A percentile compares a stretch with the other conserved stretches of the same genome.
These are phyloP conservation scores for Morpho helenor DNA, from an alignment of 2,888 invertebrate genomes.

Conservation along the genomic window DNA sequence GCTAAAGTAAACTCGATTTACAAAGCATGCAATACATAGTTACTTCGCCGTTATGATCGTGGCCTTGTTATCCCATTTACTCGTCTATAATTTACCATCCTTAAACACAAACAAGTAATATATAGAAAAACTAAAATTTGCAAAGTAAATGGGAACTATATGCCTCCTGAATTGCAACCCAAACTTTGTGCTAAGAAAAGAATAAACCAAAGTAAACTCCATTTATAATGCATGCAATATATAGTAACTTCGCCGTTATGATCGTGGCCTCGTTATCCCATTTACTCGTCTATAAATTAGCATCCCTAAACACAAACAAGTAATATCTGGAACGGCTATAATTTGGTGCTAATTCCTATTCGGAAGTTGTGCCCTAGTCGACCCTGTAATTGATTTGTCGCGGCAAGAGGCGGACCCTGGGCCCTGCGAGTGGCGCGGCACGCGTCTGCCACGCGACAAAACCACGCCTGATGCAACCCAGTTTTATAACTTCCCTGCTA, in stretches of 20 bases:
- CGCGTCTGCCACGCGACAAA: slow-evolving; percentile 41
- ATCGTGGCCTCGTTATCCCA: slow-evolving; percentile 2
- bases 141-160: too few relatives aligned
- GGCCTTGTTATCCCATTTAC: slow-evolving; percentile 8
- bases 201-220: too few relatives aligned
- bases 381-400: slow-evolving; percentile 76
- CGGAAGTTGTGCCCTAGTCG: slow-evolving; percentile 56
- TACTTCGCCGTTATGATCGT: neutral
- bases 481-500: slow-evolving; percentile 6
- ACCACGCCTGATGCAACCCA: slow-evolving; percentile 33
- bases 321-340: slow-evolving; percentile 57
- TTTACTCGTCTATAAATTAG: slow-evolving; percentile 53
- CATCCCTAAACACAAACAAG: slow-evolving; percentile 59
- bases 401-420: slow-evolving; percentile 38
- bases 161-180: too few relatives aligned
- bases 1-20: too few relatives aligned
- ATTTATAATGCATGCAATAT: too few relatives aligned
- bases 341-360: slow-evolving; percentile 68
- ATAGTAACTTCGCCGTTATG: neutral
- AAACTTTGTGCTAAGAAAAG: too few relatives aligned
- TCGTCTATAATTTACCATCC: slow-evolving; percentile 58
- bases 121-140: slow-evolving; percentile 61
- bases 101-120: slow-evolving; percentile 63
- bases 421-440: slow-evolving; percentile 39
- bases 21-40: neutral